Percentiles rank a stretch among this genome's conserved stretches.
Conservation (phyloP, 2,113 vertebrate species). For the Antechinus stuartii region DNA sequence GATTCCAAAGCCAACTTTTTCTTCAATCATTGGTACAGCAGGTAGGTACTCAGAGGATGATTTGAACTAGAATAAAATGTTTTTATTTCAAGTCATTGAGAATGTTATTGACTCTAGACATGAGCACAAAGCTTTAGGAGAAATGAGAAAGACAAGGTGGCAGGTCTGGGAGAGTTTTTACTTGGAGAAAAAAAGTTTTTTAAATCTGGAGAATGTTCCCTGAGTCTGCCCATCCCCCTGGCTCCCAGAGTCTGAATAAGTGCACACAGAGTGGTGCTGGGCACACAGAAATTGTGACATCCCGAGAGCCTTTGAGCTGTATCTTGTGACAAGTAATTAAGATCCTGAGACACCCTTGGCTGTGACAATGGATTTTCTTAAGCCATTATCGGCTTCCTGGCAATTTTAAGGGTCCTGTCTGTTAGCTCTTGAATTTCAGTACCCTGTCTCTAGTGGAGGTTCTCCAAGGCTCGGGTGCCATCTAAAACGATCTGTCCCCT, state of each 20-base stretch:
- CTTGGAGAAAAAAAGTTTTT: neutral
- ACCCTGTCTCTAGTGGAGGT: neutral
- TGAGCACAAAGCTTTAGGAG: neutral
- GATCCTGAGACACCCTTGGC: neutral
- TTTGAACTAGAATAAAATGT: neutral
- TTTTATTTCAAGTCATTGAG: neutral
- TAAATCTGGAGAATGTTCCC: neutral
- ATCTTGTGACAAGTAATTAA: neutral
- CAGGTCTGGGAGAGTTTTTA: neutral
- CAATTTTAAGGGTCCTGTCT: neutral
- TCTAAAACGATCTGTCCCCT: neutral
- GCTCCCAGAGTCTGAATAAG: neutral
- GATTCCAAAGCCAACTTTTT: neutral
- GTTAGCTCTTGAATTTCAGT: neutral
- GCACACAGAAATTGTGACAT: neutral
- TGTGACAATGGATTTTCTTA: neutral
- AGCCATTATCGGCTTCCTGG: neutral
- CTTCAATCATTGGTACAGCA: neutral
- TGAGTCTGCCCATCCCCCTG: neutral
- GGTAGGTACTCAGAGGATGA: neutral
- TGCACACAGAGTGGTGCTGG: neutral
- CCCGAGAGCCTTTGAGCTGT: neutral
- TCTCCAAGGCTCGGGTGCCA: neutral
- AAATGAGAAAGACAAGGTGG: neutral
- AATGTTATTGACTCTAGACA: neutral